Evolutionary conservation across 2,888 invertebrate species (phyloP), one percentile per base, ranked within the genome.

Genomic region (Hoplodrina ambigua): DNA sequence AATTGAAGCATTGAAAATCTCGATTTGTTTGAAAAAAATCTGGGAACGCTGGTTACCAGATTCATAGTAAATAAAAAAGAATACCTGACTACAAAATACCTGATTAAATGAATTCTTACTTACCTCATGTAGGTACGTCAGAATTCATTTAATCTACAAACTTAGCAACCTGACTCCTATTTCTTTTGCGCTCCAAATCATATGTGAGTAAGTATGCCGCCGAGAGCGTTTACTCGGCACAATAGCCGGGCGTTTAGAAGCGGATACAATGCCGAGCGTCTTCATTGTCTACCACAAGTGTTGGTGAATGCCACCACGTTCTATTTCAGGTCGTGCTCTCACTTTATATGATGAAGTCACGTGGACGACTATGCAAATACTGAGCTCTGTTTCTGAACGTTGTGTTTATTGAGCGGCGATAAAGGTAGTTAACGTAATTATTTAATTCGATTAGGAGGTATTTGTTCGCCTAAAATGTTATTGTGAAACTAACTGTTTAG

Each of bases 221-320:
- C 46, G 55, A 64, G 78, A 70, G 69, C 83, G 71, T 83, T 83
- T 81, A 76, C 76, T 64, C 30, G 13, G 57, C 60, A 84, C 84
- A 84, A 84, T 78, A 33, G 77, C 41, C 30, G 44, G 41, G 67
- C 84, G 84, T 82, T 84, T 83, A 85, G 82, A 74, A 65, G 53
- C 82, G 76, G 72, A 69, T 75, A 83, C 84, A 85, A 85, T 77
- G 82, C 67, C 66, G 46, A 20, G 57, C 71, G 73, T 61, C 69
- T 59, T 69, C 83, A 80, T 84, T 84, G 84, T 84, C 71, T 64
- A 41, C 57, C 69, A 54, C 76, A 75, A 81, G 80, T 80, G 81
- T 69, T 64, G 65, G 65, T 60, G 69, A 72, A 72, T 56, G 60
- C 67, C 50, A 53, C 69, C 72, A 33, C 68, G 63, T 53, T 70